These are phyloP conservation scores for Exaiptasia diaphana DNA, from an alignment of 64 coral and sea anemone genomes.

Conservation along the genomic window DNA sequence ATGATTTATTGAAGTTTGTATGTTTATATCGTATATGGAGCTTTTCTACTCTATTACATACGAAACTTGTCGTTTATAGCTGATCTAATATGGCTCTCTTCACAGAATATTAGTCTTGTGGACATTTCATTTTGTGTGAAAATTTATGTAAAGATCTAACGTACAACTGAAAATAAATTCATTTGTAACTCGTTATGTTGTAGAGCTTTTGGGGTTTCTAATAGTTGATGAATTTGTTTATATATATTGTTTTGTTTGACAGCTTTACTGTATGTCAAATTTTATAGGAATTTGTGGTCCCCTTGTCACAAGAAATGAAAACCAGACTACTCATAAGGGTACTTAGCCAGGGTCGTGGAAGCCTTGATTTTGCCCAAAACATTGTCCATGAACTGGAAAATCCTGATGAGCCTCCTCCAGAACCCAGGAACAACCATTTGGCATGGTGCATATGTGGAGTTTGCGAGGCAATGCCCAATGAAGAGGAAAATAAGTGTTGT, in stretches of 20 bases:
- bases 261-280: not conserved
- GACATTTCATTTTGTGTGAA: too few species aligned
- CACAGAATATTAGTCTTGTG: too few species aligned
- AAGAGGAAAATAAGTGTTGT: constrained; percentile 28
- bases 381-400: not conserved
- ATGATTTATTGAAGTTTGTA: too few species aligned
- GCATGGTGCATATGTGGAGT: constrained; percentile 7
- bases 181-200: not conserved
- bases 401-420: not conserved
- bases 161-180: not conserved
- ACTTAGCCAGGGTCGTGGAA: constrained; percentile 9
- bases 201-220: too few species aligned
- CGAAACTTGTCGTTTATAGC: too few species aligned
- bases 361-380: constrained; percentile 12
- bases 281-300: not conserved
- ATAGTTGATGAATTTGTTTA: too few species aligned
- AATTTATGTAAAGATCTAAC: too few species aligned
- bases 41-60: too few species aligned
- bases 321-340: not conserved
- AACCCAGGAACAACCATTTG: not conserved
- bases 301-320: not conserved
- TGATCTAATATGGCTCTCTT: too few species aligned
- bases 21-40: too few species aligned
- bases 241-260: too few species aligned
- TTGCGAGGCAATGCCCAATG: constrained; percentile 1